Evolutionary conservation across 1,140 invertebrate species (phyloP), one percentile per base, ranked within the genome.

Genomic region (Drosophila parabipectinata): DNA sequence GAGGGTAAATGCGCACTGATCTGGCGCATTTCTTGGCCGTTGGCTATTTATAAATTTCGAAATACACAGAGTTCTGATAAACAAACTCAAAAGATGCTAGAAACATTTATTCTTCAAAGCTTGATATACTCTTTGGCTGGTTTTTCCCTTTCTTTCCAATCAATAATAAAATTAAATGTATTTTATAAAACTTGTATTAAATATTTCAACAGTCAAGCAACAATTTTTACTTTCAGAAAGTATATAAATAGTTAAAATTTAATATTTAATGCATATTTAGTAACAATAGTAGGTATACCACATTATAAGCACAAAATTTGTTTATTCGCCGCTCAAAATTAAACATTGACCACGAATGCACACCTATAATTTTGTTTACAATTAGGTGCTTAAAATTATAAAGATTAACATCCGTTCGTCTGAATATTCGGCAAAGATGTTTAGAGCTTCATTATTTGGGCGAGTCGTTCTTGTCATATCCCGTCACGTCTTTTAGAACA

Each of bases 21-120:
- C 69, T 24, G 37, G 4, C 44, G 57, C 59, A 67, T 64, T 59
- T 77, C 66, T 78, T 61, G 48, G 26, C 45, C 41, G 34, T 32
- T 76, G 45, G 78, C 82, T 79, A 82, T 87, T 82, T 78, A 68
- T 85, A 82, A 75, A 61, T 37, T 53, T 44, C 60, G 64, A 77
- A 81, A 77, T 68, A 77, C 64, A 57, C 21, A 34, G 47, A 60
- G 58, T 52, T 81, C 55, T 39, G 24, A 44, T 68, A 56, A 69
- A 69, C 63, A 69, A 55, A 6, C 6, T 4, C 6, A 15, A 28
- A 39, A 28, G 3, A 9, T 18, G 39, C 39, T 34, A 37, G 34
- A 37, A 37, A 37, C 10, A 37, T 37, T 37, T 12, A 4, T n/a
- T 4, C 9, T n/a, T 12, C 34, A 37, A 12, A 4, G 34, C 34